Base-by-base conservation (phyloP, 2,888 invertebrate genomes). In the Pterostichus madidus region DNA sequence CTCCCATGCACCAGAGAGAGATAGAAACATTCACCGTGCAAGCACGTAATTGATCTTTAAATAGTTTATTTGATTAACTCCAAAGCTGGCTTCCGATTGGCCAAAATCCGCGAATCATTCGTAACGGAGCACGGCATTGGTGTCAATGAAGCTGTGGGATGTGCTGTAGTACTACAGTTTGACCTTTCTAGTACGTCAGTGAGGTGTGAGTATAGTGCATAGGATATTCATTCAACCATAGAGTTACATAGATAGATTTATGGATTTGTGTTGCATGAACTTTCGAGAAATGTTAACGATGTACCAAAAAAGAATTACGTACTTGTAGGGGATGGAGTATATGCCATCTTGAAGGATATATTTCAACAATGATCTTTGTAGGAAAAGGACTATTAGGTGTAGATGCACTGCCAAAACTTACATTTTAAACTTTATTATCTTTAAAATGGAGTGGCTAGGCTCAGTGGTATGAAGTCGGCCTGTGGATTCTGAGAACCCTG, bases 61-160 rank as follows among this genome's bases (percentile, higher is more conserved):
- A 75, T 75, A 75, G 75, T 75, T 75, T 75, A 75, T 75, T 75
- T 75, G 52, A 75, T 75, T 75, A 75, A 75, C 7, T 32, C 49
- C 10, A 75, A 71, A 49, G 71, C 44, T 39, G 71, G 75, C 52
- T 13, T 52, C 49, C 32, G 31, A 75, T 75, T 75, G 75, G 75
- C 11, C n/a, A 49, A 39, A 39, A 44, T 73, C 46, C 35, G 11
- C 44, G 39, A 39, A 39, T 39, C 59, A 59, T 59, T 8, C 32
- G 64, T 13, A 44, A n/a, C 44, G 49, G 71, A 15, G 44, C 35
- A 71, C 75, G 75, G 49, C 10, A 75, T 75, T 52, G 75, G 75
- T 44, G 64, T 64, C 32, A 31, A 64, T 64, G 75, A 64, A 32
- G 64, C 64, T 32, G 32, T 49, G 59, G 31, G 59, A 39, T 64